phyloP scores from a whole-genome alignment of 2,113 vertebrate genomes.

The Cinclus mexicanus region DNA sequence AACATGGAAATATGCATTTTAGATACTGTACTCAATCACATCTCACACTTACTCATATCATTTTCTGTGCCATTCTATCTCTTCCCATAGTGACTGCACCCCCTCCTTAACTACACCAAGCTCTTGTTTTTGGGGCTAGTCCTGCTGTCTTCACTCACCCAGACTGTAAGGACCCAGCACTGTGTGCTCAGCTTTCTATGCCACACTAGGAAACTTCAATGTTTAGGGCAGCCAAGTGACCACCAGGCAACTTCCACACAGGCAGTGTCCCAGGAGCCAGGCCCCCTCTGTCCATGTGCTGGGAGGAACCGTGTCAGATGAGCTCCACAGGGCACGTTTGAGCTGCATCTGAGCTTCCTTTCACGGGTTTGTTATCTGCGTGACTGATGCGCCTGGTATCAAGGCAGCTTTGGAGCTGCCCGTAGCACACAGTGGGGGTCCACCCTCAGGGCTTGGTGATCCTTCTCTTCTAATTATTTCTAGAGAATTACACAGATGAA shows the following conservation, averaged over 20 bases:
- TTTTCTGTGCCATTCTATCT: not conserved
- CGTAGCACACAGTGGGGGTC: not conserved
- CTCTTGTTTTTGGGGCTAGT: not conserved
- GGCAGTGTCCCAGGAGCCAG: not conserved
- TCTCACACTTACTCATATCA: not conserved
- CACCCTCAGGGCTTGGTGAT: slow-evolving; percentile 5
- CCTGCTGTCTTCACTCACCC: not conserved
- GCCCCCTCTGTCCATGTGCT: not conserved
- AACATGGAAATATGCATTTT: not conserved
- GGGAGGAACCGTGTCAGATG: not conserved
- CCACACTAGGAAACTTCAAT: accelerated
- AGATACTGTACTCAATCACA: not conserved
- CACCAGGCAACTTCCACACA: not conserved
- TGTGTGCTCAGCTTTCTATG: not conserved
- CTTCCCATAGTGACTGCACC: not conserved
- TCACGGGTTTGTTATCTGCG: not conserved
- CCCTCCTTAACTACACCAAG: not conserved
- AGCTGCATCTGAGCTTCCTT: not conserved
- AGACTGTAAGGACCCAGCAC: not conserved
- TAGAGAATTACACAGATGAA: slow-evolving; percentile 33
- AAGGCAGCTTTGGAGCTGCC: not conserved
- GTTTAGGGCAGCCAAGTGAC: not conserved
- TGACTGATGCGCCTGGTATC: not conserved
- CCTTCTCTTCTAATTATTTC: slow-evolving; percentile 53
- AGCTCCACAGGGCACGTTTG: not conserved